Base-by-base conservation (phyloP, 2,113 vertebrate genomes). In the Tenrec ecaudatus region DNA sequence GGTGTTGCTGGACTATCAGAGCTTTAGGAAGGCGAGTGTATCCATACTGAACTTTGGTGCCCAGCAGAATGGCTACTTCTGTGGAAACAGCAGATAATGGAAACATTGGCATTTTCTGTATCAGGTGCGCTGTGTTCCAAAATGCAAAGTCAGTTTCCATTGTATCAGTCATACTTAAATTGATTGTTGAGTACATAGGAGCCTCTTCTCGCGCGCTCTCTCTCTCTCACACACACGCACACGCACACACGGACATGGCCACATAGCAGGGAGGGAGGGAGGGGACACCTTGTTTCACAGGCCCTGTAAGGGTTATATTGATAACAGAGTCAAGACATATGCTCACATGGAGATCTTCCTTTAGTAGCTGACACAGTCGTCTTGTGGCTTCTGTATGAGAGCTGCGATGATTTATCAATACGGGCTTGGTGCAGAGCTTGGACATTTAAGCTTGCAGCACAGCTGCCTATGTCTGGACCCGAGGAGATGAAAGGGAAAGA, bases 11-110 rank as follows among this genome's bases (percentile, higher is more conserved):
- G 53, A 60, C 92, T 66, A 68, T 5, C 9, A 80, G 31, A 79
- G 53, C 29, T 92, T 93, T 92, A 68, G 40, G 90, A 83, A 95
- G 92, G 40, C 40, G 66, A 60, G n/a, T 66, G 64, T 33, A 47
- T 89, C 86, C 92, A 0, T 57, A 3, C 82, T 76, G 19, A 14
- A 47, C 20, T 0, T 86, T 91, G 81, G 94, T 69, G 43, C 4
- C n/a, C n/a, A 38, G 77, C 7, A 27, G 40, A 31, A 86, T 88
- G 79, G 43, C 69, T 86, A 68, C 15, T 71, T 89, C 71, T 69
- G 93, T 94, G 73, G 64, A 86, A 91, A 57, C n/a, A 88, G 85
- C 69, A 84, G 29, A 6, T 62, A 58, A 89, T 94, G 31, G 78
- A 66, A 78, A 31, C 38, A 2, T 7, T 77, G 73, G 60, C 23